These are phyloP conservation scores for Puffinus mauretanicus DNA, from an alignment of 2,113 vertebrate species.

Conservation along the genomic window DNA sequence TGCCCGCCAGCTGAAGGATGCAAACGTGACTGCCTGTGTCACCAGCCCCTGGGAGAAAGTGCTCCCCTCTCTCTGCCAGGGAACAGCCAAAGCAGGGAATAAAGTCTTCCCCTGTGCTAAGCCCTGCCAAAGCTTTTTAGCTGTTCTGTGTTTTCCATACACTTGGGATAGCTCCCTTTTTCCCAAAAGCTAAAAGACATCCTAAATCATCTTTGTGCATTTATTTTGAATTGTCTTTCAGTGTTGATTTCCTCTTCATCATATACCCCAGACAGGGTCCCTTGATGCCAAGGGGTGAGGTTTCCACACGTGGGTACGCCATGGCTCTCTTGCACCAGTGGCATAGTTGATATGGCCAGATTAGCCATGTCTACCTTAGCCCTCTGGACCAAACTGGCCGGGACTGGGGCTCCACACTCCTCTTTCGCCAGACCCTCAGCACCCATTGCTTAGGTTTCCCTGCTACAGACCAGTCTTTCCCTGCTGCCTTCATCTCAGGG, in stretches of 20 bases:
- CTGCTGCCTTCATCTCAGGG: background rate
- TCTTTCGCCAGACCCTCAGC: background rate
- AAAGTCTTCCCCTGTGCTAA: background rate
- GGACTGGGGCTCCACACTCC: background rate
- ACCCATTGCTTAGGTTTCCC: background rate
- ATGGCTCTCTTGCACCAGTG: background rate
- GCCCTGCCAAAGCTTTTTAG: background rate
- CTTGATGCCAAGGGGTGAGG: too few relatives aligned
- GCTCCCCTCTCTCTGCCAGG: background rate
- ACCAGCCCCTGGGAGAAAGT: background rate
- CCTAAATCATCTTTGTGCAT: background rate
- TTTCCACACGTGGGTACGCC: rapidly evolving
- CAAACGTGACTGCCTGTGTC: background rate
- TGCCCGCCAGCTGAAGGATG: background rate
- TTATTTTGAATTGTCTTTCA: background rate
- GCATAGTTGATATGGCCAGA: background rate
- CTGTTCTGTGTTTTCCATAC: background rate
- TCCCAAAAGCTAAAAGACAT: background rate
- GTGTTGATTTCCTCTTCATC: background rate
- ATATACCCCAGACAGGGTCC: too few relatives aligned
- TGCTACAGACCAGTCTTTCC: background rate
- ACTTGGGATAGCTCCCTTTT: background rate
- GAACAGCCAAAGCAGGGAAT: background rate
- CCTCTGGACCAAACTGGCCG: background rate
- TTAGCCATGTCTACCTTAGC: background rate